Percentiles rank a stretch among this genome's conserved stretches.
Conservation (phyloP, 2,888 invertebrate species). For the Protodeltote pygarga region DNA sequence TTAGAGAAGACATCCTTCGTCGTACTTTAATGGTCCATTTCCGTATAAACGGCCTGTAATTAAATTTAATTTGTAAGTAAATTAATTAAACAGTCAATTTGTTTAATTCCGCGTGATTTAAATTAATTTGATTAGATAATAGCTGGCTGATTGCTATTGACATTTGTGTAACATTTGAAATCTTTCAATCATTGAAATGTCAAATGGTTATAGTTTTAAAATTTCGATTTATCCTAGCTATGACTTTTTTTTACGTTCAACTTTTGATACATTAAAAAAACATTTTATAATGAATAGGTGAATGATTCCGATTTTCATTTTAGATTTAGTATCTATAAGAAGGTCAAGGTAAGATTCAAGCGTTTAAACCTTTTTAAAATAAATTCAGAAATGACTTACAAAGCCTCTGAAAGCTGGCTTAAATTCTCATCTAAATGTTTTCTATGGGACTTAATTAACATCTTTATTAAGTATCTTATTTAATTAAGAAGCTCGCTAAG, state of each 20-base stretch:
- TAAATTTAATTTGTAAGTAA: constrained; percentile 23
- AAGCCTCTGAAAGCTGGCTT: constrained; percentile 28
- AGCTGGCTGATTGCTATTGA: constrained; percentile 21
- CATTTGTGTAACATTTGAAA: too few species aligned
- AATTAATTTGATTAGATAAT: constrained; percentile 9
- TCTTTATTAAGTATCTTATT: constrained; percentile 24
- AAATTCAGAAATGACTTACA: constrained; percentile 1
- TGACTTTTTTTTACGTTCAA: too few species aligned
- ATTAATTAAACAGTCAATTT: constrained; percentile 21
- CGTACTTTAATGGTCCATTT: background rate
- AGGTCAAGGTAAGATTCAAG: too few species aligned
- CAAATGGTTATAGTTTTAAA: too few species aligned
- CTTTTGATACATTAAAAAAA: too few species aligned
- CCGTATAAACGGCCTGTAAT: constrained; percentile 1
- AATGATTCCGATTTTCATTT: too few species aligned
- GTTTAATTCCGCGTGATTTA: constrained; percentile 17
- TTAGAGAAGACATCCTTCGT: background rate
- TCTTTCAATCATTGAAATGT: too few species aligned
- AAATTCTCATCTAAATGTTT: constrained; percentile 17
- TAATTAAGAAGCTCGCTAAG: background rate
- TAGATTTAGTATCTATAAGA: too few species aligned
- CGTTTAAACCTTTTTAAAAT: background rate
- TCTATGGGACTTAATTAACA: constrained; percentile 16
- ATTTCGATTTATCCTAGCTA: too few species aligned
- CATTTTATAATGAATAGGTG: too few species aligned